These are phyloP conservation scores for Asteroscopus sphinx DNA, from an alignment of 2,888 invertebrate genomes.

Conservation along the genomic window DNA sequence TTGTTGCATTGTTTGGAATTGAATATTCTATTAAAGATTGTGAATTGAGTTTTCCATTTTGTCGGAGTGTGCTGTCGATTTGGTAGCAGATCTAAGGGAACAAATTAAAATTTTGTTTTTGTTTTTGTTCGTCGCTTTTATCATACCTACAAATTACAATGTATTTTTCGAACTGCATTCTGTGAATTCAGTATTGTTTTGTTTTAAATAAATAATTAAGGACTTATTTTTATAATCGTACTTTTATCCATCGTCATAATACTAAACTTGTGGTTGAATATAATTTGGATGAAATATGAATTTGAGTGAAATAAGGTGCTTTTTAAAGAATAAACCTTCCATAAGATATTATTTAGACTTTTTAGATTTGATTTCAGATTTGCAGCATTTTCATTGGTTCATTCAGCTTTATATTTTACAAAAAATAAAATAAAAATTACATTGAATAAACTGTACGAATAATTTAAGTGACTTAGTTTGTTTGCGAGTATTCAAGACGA, in stretches of 20 bases:
- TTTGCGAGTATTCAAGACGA: too few species aligned
- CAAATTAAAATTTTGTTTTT: neutral
- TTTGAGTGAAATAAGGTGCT: slow-evolving; percentile 42
- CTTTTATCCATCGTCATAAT: slow-evolving; percentile 39
- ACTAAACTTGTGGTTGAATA: slow-evolving; percentile 25
- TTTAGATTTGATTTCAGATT: slow-evolving; percentile 22
- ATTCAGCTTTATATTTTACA: too few species aligned
- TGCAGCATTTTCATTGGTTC: neutral
- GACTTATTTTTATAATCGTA: slow-evolving; percentile 50
- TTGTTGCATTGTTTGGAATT: too few species aligned
- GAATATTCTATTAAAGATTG: too few species aligned
- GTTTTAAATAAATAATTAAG: slow-evolving; percentile 40
- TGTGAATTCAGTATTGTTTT: slow-evolving; percentile 64
- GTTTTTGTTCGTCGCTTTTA: slow-evolving; percentile 14
- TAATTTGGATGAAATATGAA: slow-evolving; percentile 9
- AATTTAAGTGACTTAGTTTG: too few species aligned
- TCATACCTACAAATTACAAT: slow-evolving; percentile 21
- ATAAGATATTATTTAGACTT: slow-evolving; percentile 16
- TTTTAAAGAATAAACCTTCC: slow-evolving; percentile 16
- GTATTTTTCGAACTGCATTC: slow-evolving; percentile 55
- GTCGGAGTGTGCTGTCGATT: too few species aligned
- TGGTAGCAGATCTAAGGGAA: too few species aligned
- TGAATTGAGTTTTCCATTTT: too few species aligned
- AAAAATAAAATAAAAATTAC: too few species aligned
- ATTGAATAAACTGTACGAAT: too few species aligned